These are phyloP conservation scores for Torymus aiolomorphi DNA, from an alignment of 2,888 invertebrate genomes.

Conservation along the genomic window DNA sequence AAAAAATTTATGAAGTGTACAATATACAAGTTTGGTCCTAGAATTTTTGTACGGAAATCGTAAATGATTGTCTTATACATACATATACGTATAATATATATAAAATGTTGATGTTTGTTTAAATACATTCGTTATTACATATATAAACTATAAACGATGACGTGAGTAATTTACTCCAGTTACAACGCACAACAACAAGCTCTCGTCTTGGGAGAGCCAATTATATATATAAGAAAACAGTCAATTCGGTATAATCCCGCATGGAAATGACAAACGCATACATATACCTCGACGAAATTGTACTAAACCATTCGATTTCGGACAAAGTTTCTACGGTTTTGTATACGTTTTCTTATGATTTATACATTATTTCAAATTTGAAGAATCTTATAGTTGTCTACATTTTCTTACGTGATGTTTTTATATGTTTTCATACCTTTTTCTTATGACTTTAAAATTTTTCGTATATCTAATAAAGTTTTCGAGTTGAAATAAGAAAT, in stretches of 20 bases:
- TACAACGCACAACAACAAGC: slow-evolving; percentile 3
- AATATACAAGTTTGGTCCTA: slow-evolving; percentile 49
- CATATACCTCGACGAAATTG: no score
- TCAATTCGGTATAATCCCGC: neutral
- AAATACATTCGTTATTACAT: slow-evolving; percentile 39
- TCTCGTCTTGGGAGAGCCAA: neutral
- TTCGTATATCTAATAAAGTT: no score
- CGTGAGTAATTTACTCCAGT: slow-evolving; percentile 50
- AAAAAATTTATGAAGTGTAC: neutral
- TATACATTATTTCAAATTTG: no score
- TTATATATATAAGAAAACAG: slow-evolving; percentile 21
- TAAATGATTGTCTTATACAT: slow-evolving; percentile 38
- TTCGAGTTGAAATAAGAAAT: no score
- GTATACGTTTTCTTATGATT: no score
- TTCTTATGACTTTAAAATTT: no score
- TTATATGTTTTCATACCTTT: no score
- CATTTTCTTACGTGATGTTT: no score
- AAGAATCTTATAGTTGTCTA: no score
- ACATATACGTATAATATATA: slow-evolving; percentile 40
- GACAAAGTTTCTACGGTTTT: no score
- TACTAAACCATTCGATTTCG: no score
- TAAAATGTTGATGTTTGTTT: slow-evolving; percentile 44
- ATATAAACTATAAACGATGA: slow-evolving; percentile 39
- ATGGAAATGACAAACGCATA: no score
- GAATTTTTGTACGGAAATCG: slow-evolving; percentile 54